These are phyloP conservation scores for Cyclophora punctaria DNA, from an alignment of 2,888 invertebrate species.

Conservation along the genomic window DNA sequence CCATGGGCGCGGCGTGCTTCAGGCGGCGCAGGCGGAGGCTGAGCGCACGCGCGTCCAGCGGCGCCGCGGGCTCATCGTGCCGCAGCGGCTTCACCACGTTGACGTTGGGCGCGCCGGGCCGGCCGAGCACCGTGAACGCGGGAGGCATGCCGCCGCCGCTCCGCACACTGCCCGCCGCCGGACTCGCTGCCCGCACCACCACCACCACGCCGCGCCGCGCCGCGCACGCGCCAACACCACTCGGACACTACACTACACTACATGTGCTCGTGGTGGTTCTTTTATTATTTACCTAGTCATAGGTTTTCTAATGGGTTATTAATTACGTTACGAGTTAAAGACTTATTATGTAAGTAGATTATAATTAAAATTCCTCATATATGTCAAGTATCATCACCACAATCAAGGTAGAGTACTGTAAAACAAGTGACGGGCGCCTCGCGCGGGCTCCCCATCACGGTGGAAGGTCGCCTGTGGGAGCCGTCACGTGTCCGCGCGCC, in stretches of 20 bases:
- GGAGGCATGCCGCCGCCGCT: constrained; percentile 46
- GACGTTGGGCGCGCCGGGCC: constrained; percentile 26
- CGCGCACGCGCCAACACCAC: constrained; percentile 2
- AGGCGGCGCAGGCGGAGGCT: constrained; percentile 82
- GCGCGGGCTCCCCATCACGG: neutral
- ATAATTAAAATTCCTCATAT: too few relatives aligned
- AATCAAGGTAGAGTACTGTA: too few relatives aligned
- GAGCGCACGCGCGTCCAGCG: constrained; percentile 54
- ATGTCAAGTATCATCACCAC: neutral
- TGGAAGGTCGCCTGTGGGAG: neutral
- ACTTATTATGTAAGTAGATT: too few relatives aligned
- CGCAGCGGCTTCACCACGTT: constrained; percentile 53
- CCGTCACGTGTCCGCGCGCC: neutral
- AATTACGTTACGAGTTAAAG: too few relatives aligned
- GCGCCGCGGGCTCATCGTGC: constrained; percentile 29
- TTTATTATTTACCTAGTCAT: neutral
- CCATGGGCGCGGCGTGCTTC: constrained; percentile 58
- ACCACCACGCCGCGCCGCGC: neutral
- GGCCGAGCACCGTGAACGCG: constrained; percentile 48
- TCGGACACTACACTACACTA: neutral
- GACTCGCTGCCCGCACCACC: neutral
- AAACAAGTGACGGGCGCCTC: neutral
- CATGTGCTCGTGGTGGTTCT: neutral
- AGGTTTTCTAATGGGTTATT: too few relatives aligned
- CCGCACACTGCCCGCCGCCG: constrained; percentile 19